Evolutionary conservation across 2,113 vertebrate genomes (phyloP).

Genomic region (western clawed frog (Xenopus tropicalis)): DNA sequence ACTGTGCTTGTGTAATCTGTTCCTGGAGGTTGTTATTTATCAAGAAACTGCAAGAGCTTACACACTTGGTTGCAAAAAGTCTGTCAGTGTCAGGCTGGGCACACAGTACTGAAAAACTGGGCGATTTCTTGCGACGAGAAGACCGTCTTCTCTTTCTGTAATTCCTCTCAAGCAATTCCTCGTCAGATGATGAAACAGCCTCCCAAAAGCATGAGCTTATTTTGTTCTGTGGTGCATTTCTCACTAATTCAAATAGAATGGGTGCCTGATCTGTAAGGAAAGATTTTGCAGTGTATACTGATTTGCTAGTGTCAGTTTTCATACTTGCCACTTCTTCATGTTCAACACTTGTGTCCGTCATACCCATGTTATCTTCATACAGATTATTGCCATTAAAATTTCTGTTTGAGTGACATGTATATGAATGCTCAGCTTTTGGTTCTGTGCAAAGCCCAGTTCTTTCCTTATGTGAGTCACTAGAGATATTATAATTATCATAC

Average conservation of each 20-base stretch:
- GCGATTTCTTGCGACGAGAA: slow-evolving; percentile 49
- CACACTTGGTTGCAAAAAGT: slow-evolving; percentile 50
- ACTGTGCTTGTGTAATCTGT: slow-evolving; percentile 6
- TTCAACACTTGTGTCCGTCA: not conserved
- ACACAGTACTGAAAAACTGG: slow-evolving; percentile 51
- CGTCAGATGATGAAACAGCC: slow-evolving; percentile 45
- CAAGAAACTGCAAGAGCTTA: not conserved
- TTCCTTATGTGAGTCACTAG: slow-evolving; percentile 23
- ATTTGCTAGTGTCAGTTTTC: not conserved
- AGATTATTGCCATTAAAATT: not conserved
- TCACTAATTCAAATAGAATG: slow-evolving; percentile 16
- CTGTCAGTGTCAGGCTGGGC: slow-evolving; percentile 62
- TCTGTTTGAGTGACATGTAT: not conserved
- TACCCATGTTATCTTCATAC: not conserved
- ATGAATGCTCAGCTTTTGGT: not conserved
- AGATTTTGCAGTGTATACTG: slow-evolving; percentile 22
- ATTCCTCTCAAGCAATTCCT: slow-evolving; percentile 44
- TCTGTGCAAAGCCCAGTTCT: not conserved
- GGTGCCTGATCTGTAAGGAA: slow-evolving; percentile 37
- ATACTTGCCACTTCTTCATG: not conserved
- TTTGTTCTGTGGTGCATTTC: slow-evolving; percentile 40
- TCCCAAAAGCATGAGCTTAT: not conserved
- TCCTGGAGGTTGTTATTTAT: not conserved
- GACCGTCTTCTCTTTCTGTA: slow-evolving; percentile 32
- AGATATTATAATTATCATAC: not conserved